A percentile compares a stretch with the other conserved stretches of the same genome.
These are phyloP conservation scores for Dasypus novemcinctus DNA, from an alignment of 2,113 vertebrate genomes.

Conservation along the genomic window DNA sequence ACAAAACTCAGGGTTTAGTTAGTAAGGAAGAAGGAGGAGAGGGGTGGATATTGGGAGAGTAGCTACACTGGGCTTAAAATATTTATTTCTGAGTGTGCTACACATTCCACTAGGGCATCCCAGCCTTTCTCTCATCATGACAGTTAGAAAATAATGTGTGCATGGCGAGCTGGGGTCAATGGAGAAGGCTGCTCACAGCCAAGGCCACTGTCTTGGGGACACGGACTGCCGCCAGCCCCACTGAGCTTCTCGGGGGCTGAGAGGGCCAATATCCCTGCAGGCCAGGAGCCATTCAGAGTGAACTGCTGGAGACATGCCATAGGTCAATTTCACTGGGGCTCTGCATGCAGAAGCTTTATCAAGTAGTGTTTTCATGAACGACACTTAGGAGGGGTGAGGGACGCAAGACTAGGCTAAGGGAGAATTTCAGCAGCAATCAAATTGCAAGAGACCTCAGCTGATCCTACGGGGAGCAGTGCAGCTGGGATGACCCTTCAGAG, in stretches of 20 bases:
- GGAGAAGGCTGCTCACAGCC: neutral
- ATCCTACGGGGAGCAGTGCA: neutral
- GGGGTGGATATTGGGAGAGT: neutral
- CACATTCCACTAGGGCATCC: neutral
- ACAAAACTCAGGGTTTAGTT: neutral
- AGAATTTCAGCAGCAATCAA: neutral
- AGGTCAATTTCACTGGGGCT: too few relatives aligned
- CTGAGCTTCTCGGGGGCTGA: neutral
- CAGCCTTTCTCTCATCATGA: neutral
- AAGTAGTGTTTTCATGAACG: neutral
- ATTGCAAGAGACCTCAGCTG: neutral
- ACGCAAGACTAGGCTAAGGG: neutral
- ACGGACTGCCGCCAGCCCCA: fast-evolving
- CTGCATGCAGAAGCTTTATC: fast-evolving
- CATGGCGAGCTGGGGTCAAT: neutral
- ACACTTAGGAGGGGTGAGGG: neutral
- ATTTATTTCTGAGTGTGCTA: neutral
- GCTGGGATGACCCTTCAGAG: neutral
- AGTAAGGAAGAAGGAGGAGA: neutral
- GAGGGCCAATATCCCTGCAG: neutral
- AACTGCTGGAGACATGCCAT: fast-evolving
- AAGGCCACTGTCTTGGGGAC: neutral
- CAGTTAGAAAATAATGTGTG: neutral
- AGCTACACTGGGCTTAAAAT: neutral
- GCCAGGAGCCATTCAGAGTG: neutral